phyloP scores from a whole-genome alignment of 53 echinoderm and acorn worm species.

The Actinopyga echinites region DNA sequence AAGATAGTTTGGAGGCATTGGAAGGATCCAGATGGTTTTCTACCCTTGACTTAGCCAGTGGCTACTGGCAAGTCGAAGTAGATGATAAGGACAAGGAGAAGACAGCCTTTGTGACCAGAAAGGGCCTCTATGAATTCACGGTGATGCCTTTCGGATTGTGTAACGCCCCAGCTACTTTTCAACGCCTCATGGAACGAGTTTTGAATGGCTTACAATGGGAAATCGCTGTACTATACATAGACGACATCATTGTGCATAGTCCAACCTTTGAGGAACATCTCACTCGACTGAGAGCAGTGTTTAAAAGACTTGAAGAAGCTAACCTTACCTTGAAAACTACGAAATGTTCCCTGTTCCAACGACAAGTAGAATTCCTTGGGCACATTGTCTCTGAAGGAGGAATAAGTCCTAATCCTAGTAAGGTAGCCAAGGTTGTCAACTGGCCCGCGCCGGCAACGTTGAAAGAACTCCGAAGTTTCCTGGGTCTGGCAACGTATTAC shows the following conservation, averaged over 20 bases:
- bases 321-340: background rate
- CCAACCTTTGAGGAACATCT: slow-evolving; percentile 6
- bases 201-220: slow-evolving; percentile 9
- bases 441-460: background rate
- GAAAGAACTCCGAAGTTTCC: background rate
- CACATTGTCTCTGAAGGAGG: background rate
- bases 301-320: background rate
- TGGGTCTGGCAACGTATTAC: background rate
- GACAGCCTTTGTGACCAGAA: background rate
- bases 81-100: background rate
- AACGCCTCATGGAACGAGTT: slow-evolving; percentile 17
- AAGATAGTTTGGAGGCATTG: too few species aligned
- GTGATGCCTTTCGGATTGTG: too few species aligned
- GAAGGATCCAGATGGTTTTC: too few species aligned
- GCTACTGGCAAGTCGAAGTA: too few species aligned
- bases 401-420: background rate
- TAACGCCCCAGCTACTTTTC: slow-evolving; percentile 25
- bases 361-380: background rate
- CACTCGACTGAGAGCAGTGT: background rate
- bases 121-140: too few species aligned
- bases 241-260: slow-evolving; percentile 2
- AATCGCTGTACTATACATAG: slow-evolving; percentile 5
- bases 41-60: too few species aligned
- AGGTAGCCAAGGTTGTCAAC: background rate
- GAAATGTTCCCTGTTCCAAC: background rate